These are phyloP conservation scores for Dipus sagitta DNA, from an alignment of 2,797 vertebrate genomes.

Conservation along the genomic window DNA sequence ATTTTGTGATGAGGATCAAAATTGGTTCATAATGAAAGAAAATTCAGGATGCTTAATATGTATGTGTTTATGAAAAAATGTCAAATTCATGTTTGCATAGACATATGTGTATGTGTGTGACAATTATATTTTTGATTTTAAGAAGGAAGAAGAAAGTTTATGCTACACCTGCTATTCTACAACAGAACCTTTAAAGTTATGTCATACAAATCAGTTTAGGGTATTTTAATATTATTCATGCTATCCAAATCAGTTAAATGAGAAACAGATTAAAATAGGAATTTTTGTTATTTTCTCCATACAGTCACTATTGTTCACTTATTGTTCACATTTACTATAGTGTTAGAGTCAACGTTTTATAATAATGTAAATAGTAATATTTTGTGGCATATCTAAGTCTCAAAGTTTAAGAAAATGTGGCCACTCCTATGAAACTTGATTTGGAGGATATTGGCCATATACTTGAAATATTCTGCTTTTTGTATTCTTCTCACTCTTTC, in stretches of 20 bases:
- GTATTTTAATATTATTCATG: constrained; percentile 40
- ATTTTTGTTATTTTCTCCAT: constrained; percentile 6
- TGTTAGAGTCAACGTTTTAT: background rate
- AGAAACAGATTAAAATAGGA: constrained; percentile 14
- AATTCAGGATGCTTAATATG: background rate
- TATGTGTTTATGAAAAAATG: background rate
- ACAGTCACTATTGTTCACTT: background rate
- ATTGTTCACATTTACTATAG: background rate
- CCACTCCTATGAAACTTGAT: background rate
- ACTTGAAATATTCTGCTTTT: background rate
- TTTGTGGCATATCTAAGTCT: background rate
- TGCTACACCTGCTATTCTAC: background rate
- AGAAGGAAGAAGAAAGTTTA: background rate
- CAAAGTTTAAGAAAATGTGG: constrained; percentile 23
- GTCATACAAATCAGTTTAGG: background rate
- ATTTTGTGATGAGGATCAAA: constrained; percentile 9
- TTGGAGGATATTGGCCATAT: background rate
- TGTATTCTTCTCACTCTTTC: background rate
- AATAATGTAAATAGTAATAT: background rate
- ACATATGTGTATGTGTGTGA: background rate
- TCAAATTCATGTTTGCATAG: background rate
- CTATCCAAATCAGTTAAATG: constrained; percentile 38
- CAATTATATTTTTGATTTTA: constrained; percentile 10
- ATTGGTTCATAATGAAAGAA: background rate
- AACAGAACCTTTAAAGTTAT: background rate